Base-by-base conservation (phyloP, 1,140 invertebrate species). In the Drosophila pseudoananassae region DNA sequence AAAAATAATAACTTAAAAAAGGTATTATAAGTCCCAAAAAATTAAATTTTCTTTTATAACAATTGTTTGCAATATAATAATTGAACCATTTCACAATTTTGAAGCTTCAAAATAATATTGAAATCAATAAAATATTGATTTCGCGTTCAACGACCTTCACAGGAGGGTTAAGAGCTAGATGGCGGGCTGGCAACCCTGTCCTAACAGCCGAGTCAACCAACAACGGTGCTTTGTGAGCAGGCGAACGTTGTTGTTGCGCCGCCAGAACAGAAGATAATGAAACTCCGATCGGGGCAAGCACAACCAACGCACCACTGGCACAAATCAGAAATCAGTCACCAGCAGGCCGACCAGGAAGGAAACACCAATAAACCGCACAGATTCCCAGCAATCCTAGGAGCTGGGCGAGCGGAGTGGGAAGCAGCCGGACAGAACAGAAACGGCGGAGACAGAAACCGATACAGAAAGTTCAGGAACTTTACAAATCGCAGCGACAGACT, bases 181-280 rank as follows among this genome's bases (percentile, higher is more conserved):
- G 29, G 9, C 20, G 14, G 20, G 17, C 15, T 64, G 59, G 59
- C 59, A 64, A 33, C 59, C 36, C 50, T 31, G 14, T 3, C 9
- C 12, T 1, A 6, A 56, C 46, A 51, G 29, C 55, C 9, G 9
- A 15, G 9, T 29, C 46, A 51, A 45, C 55, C 9, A 17, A 14
- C 63, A 66, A 68, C 64, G 59, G 64, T 45, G 64, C 47, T 65
- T 51, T 45, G 38, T 52, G 14, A n/a, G 53, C 33, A 56, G 36
- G 36, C 51, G 51, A 63, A 23, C 47, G 43, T 58, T 63, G 59
- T 63, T 57, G 53, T 20, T 52, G 43, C 43, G 43, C 15, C 15
- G 43, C 43, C 43, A 46, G 55, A 57, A 53, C 36, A 69, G 43
- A 68, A 68, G 51, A 56, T 56, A 70, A 56, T 49, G 50, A 31